These are phyloP conservation scores for Lucilia sericata DNA, from an alignment of 1,140 invertebrate species.

Conservation along the genomic window DNA sequence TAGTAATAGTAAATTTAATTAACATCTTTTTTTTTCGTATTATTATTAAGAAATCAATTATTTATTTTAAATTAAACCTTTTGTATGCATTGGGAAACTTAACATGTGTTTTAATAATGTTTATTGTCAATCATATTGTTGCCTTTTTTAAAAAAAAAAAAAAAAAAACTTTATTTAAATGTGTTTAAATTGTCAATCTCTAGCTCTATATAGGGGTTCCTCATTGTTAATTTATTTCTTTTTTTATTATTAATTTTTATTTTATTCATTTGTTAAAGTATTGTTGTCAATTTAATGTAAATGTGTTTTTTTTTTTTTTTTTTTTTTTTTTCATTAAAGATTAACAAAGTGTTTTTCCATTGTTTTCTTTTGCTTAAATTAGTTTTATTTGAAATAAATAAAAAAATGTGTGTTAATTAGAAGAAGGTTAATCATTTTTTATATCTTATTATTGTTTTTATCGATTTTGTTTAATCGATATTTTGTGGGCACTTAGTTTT, in stretches of 20 bases:
- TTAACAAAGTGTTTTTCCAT: background rate
- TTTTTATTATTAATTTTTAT: background rate
- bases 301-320: too few relatives aligned
- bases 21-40: background rate
- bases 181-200: background rate
- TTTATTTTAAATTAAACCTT: conserved; percentile 7
- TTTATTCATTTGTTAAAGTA: background rate
- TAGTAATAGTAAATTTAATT: conserved; percentile 1
- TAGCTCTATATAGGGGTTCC: background rate
- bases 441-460: background rate
- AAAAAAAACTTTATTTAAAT: background rate
- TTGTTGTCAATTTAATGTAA: background rate
- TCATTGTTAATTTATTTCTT: background rate
- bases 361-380: background rate
- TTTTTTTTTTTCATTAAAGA: background rate
- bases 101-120: conserved; percentile 37
- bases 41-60: conserved; percentile 18
- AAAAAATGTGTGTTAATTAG: background rate
- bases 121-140: background rate
- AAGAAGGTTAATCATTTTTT: conserved; percentile 18
- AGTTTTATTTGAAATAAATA: background rate
- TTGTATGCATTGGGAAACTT: conserved; percentile 36
- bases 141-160: too few relatives aligned
- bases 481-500: background rate
- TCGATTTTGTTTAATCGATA: background rate